These are phyloP conservation scores for Pachypsylla venusta DNA, from an alignment of 1,140 invertebrate genomes.

Conservation along the genomic window DNA sequence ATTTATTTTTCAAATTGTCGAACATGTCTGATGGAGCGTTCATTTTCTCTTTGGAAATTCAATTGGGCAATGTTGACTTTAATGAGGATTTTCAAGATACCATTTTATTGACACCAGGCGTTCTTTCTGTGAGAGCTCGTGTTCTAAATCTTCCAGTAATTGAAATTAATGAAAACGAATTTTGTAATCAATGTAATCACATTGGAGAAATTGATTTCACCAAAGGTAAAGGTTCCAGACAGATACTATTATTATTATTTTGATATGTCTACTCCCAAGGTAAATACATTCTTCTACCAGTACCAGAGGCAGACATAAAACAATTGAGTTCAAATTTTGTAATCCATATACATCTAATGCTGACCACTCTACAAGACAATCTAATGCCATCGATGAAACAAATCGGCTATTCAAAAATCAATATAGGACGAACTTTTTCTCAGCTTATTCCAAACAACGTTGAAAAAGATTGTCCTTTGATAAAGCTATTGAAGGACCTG, in stretches of 20 bases:
- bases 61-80: neutral
- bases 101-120: neutral
- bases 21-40: neutral
- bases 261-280: no score
- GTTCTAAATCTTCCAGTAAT: neutral
- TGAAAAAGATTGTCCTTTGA: neutral
- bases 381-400: neutral
- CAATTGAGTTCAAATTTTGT: neutral
- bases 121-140: neutral
- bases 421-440: neutral
- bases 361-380: neutral
- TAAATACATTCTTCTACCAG: neutral
- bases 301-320: neutral
- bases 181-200: neutral
- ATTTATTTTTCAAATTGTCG: no score
- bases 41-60: neutral
- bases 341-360: neutral
- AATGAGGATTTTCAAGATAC: slow-evolving; percentile 1
- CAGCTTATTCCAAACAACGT: neutral
- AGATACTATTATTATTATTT: no score
- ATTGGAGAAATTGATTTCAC: neutral
- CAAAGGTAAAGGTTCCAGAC: no score
- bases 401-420: neutral
- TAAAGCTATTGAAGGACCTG: neutral
- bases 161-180: neutral